Evolutionary conservation across 2,888 invertebrate species (phyloP).

Genomic region (Ophion ellenae): DNA sequence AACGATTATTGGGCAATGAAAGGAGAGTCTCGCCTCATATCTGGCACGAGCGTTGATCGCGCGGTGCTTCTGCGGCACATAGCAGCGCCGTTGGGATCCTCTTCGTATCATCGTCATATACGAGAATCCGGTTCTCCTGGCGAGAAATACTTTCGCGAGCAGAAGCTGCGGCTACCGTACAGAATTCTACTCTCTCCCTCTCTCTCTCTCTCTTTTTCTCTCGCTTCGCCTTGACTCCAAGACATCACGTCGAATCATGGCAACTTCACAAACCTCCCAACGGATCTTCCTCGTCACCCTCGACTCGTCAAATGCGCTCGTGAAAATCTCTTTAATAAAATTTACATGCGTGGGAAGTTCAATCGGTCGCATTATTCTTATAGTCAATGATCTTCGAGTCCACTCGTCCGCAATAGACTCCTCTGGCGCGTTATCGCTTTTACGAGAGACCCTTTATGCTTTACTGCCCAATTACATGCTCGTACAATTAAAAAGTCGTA

Average conservation of each 20-base stretch:
- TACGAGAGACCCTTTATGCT: conserved; percentile 78
- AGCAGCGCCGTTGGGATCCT: conserved; percentile 45
- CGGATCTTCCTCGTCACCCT: conserved; percentile 7
- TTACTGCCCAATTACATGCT: conserved; percentile 81
- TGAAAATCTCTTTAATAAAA: conserved; percentile 23
- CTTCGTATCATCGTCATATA: conserved; percentile 14
- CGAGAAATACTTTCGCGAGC: conserved; percentile 54
- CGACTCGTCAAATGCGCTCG: not conserved
- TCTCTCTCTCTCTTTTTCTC: not conserved
- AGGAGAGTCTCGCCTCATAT: conserved; percentile 60
- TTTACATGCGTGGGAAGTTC: not conserved
- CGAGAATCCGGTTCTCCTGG: conserved; percentile 57
- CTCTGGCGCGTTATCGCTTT: conserved; percentile 76
- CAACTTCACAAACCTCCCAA: not conserved
- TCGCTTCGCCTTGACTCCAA: not conserved
- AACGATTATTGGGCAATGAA: conserved; percentile 68
- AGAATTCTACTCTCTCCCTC: conserved; percentile 34
- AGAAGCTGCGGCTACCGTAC: conserved; percentile 41
- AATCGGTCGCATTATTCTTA: not conserved
- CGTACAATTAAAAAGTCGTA: conserved; percentile 82
- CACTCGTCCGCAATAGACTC: conserved; percentile 45
- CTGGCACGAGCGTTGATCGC: conserved; percentile 65
- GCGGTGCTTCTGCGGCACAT: conserved; percentile 36
- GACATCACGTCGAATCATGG: not conserved
- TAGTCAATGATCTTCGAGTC: conserved; percentile 47